Evolutionary conservation across 2,113 vertebrate genomes (phyloP), one percentile per base, ranked within the genome.

Genomic region (Platycercus adscitus): DNA sequence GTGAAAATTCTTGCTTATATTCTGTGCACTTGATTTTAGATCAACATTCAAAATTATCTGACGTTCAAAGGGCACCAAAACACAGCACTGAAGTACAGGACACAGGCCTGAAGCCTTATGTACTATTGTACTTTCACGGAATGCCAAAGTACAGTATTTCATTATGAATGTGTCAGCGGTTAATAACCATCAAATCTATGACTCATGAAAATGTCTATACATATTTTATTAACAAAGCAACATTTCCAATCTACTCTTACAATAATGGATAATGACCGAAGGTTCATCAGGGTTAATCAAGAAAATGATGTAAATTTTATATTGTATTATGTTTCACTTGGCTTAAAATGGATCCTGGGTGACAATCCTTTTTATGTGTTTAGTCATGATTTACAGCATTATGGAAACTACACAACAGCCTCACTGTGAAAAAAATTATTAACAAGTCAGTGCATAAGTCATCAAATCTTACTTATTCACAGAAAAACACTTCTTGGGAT

Each of bases 201-300:
- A 96, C 94, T 97, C 95, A 86, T 86, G 95, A 97, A 98, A 96
- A 73, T 2, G 39, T 91, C 93, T 95, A 91, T 93, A 94, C 73
- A n/a, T 89, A 80, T 96, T 96, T 98, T 95, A 92, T 91, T 94
- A 98, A 96, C 70, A 97, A 97, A 97, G 93, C 79, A 97, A 55
- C 90, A 96, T 96, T 97, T 98, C 75, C 91, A 96, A 97, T 91
- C 94, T 94, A 63, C 77, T 92, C 81, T 95, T 96, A 95, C 96
- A 94, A 78, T 96, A 97, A 97, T 95, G 90, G 88, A 89, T 94
- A 98, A 94, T 94, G 96, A 95, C 81, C 95, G 53, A 93, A 95
- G 94, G 96, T 97, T 97, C 94, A 97, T 96, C 93, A 95, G 89
- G 89, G 95, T 96, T 96, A 98, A 97, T 96, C 88, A 97, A 95